These are phyloP conservation scores for Drosophila chauvacae DNA, from an alignment of 1,140 invertebrate species.

Conservation along the genomic window DNA sequence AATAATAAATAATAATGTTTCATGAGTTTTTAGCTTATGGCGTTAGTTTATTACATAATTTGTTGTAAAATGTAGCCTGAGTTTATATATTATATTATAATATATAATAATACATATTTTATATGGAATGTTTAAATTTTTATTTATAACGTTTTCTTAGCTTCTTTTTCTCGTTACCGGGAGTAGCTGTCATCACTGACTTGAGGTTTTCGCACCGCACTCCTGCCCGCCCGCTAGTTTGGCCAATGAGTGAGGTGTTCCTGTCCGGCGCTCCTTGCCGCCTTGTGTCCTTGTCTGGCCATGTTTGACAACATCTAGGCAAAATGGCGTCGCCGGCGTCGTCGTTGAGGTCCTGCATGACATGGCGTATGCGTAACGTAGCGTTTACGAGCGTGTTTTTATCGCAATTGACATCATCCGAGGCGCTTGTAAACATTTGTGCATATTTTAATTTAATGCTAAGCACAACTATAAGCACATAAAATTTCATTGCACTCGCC, in stretches of 20 bases:
- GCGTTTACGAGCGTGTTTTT: conserved; percentile 68
- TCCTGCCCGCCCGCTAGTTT: neutral
- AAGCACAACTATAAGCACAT: conserved; percentile 39
- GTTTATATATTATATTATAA: neutral
- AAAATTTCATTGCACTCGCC: conserved; percentile 55
- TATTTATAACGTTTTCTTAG: neutral
- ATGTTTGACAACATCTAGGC: conserved; percentile 49
- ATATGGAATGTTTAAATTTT: neutral
- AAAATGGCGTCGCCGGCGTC: conserved; percentile 49
- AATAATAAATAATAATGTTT: too few relatives aligned
- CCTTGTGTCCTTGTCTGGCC: conserved; percentile 26
- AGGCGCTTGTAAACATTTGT: conserved; percentile 47
- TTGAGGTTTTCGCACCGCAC: neutral
- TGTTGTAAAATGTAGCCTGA: neutral
- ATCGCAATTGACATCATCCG: conserved; percentile 57
- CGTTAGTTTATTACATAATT: too few relatives aligned
- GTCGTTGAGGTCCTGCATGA: conserved; percentile 41
- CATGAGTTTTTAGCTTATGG: too few relatives aligned
- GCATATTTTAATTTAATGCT: conserved; percentile 59
- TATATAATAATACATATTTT: neutral
- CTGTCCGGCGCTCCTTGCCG: conserved; percentile 31
- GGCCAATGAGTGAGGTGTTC: conserved; percentile 61
- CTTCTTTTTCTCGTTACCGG: neutral
- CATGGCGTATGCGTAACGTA: conserved; percentile 64
- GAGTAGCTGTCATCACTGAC: conserved; percentile 14